Conservation (phyloP, 2,113 vertebrate genomes). For the Leucoraja erinaceus region DNA sequence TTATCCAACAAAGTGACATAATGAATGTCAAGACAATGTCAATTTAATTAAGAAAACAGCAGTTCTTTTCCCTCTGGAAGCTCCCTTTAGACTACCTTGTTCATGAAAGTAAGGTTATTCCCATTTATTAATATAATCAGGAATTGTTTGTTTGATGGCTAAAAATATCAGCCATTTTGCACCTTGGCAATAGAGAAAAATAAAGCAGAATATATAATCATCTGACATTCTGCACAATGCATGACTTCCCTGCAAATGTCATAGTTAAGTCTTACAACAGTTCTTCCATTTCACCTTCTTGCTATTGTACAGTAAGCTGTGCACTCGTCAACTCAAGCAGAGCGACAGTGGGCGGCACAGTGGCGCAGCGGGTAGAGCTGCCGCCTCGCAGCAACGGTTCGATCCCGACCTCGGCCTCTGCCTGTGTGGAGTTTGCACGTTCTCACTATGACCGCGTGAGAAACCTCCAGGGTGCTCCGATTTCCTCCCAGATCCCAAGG, state of each 20-base stretch:
- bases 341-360: too few species aligned
- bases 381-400: too few species aligned
- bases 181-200: neutral
- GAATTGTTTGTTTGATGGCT: neutral
- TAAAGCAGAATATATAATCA: neutral
- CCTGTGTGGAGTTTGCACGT: too few species aligned
- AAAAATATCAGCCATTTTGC: neutral
- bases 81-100: neutral
- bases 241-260: neutral
- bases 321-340: too few species aligned
- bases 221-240: neutral
- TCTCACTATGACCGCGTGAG: too few species aligned
- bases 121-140: slow-evolving; percentile 20
- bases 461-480: too few species aligned
- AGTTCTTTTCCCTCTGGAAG: neutral
- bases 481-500: too few species aligned
- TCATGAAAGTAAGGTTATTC: neutral
- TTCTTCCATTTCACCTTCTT: neutral
- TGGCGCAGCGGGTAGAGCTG: too few species aligned
- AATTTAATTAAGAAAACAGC: slow-evolving; percentile 35
- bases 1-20: slow-evolving; percentile 22
- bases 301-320: too few species aligned
- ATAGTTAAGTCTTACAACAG: neutral
- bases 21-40: slow-evolving; percentile 13
- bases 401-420: too few species aligned